Conservation (phyloP, 2,888 invertebrate genomes). For the Hyalella azteca region DNA sequence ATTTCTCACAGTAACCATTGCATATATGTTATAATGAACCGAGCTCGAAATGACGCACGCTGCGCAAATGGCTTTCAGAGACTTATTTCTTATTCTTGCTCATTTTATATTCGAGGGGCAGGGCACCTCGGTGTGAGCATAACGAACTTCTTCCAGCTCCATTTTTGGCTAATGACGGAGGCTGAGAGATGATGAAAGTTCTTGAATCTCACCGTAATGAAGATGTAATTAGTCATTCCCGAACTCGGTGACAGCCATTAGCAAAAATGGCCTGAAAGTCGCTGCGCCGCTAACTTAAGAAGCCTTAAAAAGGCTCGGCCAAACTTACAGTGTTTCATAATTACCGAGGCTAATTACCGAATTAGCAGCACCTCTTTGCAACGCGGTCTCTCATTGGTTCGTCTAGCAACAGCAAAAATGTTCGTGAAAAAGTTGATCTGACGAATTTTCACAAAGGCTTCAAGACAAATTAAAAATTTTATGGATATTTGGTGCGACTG, state of each 20-base stretch:
- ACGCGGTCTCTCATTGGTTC: not conserved
- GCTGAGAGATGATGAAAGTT: not conserved
- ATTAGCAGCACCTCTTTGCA: not conserved
- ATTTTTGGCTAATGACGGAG: not conserved
- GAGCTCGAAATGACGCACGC: not conserved
- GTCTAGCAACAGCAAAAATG: too few relatives aligned
- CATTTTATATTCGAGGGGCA: not conserved
- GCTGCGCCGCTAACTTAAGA: not conserved
- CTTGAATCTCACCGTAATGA: constrained; percentile 11
- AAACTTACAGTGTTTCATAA: constrained; percentile 30
- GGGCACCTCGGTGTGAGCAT: not conserved
- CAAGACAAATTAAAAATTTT: too few relatives aligned
- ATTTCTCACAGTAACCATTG: not conserved
- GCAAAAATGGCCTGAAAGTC: constrained; percentile 24
- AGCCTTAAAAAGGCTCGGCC: not conserved
- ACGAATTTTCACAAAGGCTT: not conserved
- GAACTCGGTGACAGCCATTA: constrained; percentile 30
- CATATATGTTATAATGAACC: not conserved
- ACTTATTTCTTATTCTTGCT: not conserved
- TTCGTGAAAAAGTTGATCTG: not conserved
- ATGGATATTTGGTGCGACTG: too few relatives aligned
- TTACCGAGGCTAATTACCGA: constrained; percentile 2
- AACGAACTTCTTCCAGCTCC: not conserved
- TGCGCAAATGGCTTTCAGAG: not conserved
- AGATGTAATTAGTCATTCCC: constrained; percentile 26